Base-by-base conservation (phyloP, 2,113 vertebrate genomes). In the Lethenteron reissneri region DNA sequence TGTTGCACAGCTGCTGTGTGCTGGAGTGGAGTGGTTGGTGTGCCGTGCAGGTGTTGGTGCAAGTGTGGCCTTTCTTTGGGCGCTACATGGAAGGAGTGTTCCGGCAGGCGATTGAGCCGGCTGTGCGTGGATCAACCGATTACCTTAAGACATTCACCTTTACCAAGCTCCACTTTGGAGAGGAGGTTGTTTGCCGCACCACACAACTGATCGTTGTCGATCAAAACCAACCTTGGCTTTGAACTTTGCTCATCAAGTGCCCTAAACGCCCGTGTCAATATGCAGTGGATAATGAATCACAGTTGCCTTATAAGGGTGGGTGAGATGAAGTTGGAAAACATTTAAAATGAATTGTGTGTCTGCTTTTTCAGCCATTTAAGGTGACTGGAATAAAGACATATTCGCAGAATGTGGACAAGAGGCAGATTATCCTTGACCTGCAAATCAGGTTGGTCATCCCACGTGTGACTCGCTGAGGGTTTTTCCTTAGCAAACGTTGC, bases 21-120 rank as follows among this genome's bases (percentile, higher is more conserved):
- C 41, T 41, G 41, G 41, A 41, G 41, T 41, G 41, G 41, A 41
- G 21, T 74, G 19, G 13, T 12, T 17, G 2, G 13, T 72, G 71
- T 70, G 72, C 56, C 70, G 3, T 71, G 58, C 70, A 99, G 94
- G 79, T 95, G 73, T 77, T 99, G 77, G 74, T 78, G 11, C 94
- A 97, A 80, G 85, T 82, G 70, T 99, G 94, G 94, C 94, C 94
- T 1, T 97, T 88, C 77, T 84, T 99, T 1, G 89, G 84, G 70
- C 83, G 87, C 74, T 87, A 83, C 74, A 85, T 96, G 88, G 94
- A 99, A 71, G 92, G 85, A 75, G 78, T 92, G 2, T 80, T 99
- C 56, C 86, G 83, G 74, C 84, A 85, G 72, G 87, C 81, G 25
- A 81, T 99, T 21, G 87, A 99, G 74, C 78, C 81, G 1, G 75